These are phyloP conservation scores for Dipus sagitta DNA, from an alignment of 2,797 vertebrate species.

Conservation along the genomic window DNA sequence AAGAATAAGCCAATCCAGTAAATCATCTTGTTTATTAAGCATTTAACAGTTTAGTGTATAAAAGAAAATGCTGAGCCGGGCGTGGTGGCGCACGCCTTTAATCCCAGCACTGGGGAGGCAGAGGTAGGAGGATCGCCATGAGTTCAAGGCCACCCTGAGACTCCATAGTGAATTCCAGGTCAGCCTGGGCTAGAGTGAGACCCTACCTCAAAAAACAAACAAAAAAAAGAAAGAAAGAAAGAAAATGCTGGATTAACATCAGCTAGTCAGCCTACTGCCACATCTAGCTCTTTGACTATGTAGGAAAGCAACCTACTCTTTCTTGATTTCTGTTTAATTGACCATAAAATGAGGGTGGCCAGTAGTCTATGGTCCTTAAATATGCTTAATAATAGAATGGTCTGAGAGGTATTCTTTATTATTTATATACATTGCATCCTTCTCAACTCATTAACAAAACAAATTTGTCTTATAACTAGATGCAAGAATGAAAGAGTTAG, in stretches of 20 bases:
- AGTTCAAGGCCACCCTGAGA: too few species aligned
- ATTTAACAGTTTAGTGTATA: conserved; percentile 1
- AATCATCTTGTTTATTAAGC: not conserved
- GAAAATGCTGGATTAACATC: not conserved
- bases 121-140: too few species aligned
- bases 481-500: not conserved
- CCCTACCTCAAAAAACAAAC: too few species aligned
- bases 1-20: conserved; percentile 15
- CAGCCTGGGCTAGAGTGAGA: too few species aligned
- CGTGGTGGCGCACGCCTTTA: too few species aligned
- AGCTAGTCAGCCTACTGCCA: not conserved
- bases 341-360: conserved; percentile 42
- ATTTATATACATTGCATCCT: conserved; percentile 9
- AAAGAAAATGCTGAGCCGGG: too few species aligned
- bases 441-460: not conserved
- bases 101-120: too few species aligned
- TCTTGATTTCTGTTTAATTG: conserved; percentile 60
- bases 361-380: conserved; percentile 28
- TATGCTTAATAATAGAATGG: not conserved
- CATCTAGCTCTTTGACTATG: not conserved
- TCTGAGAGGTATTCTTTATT: conserved; percentile 16
- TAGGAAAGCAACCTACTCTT: not conserved
- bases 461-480: not conserved
- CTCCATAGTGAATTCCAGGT: too few species aligned
- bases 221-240: too few species aligned